Evolutionary conservation across 2,113 vertebrate genomes (phyloP), one percentile per base, ranked within the genome.

Genomic region (Dasyprocta punctata): DNA sequence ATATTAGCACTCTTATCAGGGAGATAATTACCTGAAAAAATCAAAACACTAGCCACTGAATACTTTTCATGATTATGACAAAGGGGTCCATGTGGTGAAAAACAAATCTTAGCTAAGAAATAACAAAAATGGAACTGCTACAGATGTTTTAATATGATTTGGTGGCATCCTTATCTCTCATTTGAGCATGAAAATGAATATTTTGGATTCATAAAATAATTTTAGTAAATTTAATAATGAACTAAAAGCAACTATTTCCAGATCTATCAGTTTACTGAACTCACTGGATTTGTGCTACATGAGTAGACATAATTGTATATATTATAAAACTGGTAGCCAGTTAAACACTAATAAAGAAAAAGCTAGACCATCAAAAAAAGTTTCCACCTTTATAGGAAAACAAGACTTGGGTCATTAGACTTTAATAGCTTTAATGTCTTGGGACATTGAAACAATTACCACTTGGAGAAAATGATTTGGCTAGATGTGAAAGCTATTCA

Each of bases 371-470:
- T 90, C 36, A 71, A 69, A 95, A 73, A 88, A 92, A 75, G 81
- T 97, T 97, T 94, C 89, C 63, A 98, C 93, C 92, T 98, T 92
- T 92, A 93, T 54, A 97, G 58, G 95, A 82, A 97, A 97, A 92
- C 63, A 96, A 96, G 93, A 61, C n/a, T 97, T 97, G 96, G 96
- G 56, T 92, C 96, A 96, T 97, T 98, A 97, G 80, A 89, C 52
- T 95, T 97, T 93, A 98, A 97, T 94, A 93, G 95, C 65, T 95
- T 95, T 96, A 98, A 96, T 97, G 92, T 97, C 92, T 96, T 90
- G 96, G 87, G 97, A 98, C 87, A 97, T 47, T 90, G 96, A 97
- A 96, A 96, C 96, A 97, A 97, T 98, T 97, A 98, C 86, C 52
- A 78, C 69, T 95, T 75, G 84, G n/a, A 97, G 89, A 95, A 96